Evolutionary conservation across 2,113 vertebrate species (phyloP), one percentile per base, ranked within the genome.

Genomic region (Hucho hucho): DNA sequence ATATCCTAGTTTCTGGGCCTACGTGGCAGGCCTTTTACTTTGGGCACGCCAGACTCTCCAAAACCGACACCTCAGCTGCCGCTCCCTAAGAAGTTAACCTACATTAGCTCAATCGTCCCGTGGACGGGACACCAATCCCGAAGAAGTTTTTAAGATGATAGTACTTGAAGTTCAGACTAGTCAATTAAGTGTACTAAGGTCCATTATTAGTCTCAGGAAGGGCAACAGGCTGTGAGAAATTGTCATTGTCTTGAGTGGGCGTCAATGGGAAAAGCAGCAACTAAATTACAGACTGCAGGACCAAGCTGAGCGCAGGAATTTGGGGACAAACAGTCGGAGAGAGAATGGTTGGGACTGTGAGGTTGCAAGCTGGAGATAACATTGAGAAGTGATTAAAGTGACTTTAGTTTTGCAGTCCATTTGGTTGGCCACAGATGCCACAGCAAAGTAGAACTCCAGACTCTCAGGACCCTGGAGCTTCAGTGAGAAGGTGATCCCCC

Each of bases 301-400:
- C 58, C 20, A 61, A 22, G 58, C 20, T 61, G 58, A 61, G n/a
- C 20, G 24, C 5, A 61, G 58, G 6, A 61, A 6, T 2, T 11
- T 61, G 18, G 58, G 58, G 6, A 61, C n/a, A 61, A 61, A 61
- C 18, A 61, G 58, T 61, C 49, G 18, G 58, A 61, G 58, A 61
- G 58, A 6, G n/a, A 16, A 61, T 22, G 58, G 58, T 61, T 56
- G 37, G 9, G 49, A 53, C 49, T 53, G 58, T 61, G 6, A 61
- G n/a, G 9, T 61, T 22, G n/a, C 18, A 61, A 61, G n/a, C 58
- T 16, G 49, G 3, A 53, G 49, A 18, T 5, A 53, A 18, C 18
- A 53, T 61, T 61, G 58, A 24, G 58, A 61, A 22, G n/a, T 61
- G n/a, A 61, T 61, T 61, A 61, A 61, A 61, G n/a, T 22, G n/a